Percentiles rank a stretch among this genome's conserved stretches.
phyloP scores from a whole-genome alignment of 2,797 vertebrate genomes.

The Sandelia bainsii region DNA sequence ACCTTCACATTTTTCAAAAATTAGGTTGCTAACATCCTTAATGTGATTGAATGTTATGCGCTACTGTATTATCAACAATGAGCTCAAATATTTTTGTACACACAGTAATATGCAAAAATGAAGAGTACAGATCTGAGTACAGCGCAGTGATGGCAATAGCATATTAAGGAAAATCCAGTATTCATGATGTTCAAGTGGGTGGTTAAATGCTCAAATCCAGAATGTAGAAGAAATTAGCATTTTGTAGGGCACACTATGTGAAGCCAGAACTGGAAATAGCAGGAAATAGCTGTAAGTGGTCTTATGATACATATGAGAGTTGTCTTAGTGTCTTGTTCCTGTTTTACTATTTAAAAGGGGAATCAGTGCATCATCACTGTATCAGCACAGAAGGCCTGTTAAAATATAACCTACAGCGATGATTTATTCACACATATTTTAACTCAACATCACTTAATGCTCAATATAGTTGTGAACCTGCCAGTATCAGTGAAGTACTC shows the following conservation, averaged over 20 bases:
- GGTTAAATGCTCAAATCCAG: constrained; percentile 2
- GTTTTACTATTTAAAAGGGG: not conserved
- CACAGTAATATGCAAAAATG: not conserved
- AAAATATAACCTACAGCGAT: not conserved
- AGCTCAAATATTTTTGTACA: not conserved
- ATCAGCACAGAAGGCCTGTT: not conserved
- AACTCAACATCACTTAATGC: not conserved
- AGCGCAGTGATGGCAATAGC: not conserved
- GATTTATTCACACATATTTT: constrained; percentile 3
- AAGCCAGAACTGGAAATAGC: not conserved
- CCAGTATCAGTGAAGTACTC: not conserved
- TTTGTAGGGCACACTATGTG: not conserved
- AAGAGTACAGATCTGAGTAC: not conserved
- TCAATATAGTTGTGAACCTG: no score
- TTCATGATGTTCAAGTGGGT: not conserved
- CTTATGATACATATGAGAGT: not conserved
- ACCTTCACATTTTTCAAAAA: not conserved
- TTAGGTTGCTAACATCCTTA: not conserved
- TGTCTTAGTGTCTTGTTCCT: not conserved
- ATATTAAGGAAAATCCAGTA: not conserved
- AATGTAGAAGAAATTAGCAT: not conserved
- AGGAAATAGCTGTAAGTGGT: constrained; percentile 3
- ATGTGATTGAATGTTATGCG: not conserved
- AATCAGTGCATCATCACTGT: not conserved
- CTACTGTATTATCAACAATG: not conserved